Conservation (phyloP, 2,113 vertebrate species). For the Notarius quadriscutis region DNA sequence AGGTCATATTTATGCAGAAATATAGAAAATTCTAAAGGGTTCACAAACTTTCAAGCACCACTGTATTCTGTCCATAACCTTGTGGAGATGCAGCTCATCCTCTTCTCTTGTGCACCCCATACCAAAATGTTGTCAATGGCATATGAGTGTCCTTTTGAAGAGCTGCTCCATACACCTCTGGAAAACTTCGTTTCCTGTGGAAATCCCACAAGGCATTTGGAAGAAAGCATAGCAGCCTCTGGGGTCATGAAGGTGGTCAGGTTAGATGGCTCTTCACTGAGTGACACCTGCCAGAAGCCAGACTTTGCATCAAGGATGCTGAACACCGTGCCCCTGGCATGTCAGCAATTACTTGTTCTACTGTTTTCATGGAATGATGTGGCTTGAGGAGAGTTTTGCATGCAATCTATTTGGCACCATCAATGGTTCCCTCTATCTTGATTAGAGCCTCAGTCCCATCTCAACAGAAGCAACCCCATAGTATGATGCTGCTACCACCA, state of each 20-base stretch:
- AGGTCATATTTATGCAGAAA: no score
- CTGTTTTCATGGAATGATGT: constrained; percentile 33
- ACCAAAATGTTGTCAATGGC: neutral
- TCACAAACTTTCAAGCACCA: no score
- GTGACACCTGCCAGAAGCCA: constrained; percentile 20
- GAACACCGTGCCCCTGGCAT: constrained; percentile 21
- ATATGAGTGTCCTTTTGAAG: no score
- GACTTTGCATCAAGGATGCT: constrained; percentile 32
- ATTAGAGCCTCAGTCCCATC: no score
- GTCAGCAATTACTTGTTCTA: constrained; percentile 24
- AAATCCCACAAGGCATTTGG: neutral
- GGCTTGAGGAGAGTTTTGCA: constrained; percentile 28
- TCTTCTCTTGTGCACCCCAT: no score
- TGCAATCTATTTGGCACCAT: no score
- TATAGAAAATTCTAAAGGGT: no score
- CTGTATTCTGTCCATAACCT: no score
- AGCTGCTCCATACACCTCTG: constrained; percentile 31
- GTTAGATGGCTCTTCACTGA: neutral
- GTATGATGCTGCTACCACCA: no score
- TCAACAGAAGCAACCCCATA: no score
- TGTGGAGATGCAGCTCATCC: no score
- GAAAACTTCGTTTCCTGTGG: constrained; percentile 18
- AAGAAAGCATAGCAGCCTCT: neutral
- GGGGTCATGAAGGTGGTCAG: neutral
- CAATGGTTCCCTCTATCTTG: no score